Evolutionary conservation across 1,140 invertebrate species (phyloP), one percentile per base, ranked within the genome.

Genomic region (Lasioglossum baleicum): DNA sequence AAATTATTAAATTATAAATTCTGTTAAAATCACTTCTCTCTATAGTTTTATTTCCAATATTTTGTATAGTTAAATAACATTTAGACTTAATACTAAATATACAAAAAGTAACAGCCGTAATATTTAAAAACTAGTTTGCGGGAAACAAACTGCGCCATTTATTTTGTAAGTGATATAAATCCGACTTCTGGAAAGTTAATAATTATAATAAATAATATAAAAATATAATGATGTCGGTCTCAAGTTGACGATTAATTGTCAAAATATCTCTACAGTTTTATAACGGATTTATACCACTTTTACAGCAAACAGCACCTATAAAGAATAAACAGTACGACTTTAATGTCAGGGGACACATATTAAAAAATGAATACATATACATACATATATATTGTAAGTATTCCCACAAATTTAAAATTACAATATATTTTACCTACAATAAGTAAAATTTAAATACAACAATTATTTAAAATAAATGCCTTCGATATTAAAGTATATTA

Each of bases 381-480:
- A 26, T 26, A 26, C 64, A 44, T 40, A 22, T 60, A 5, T 67
- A 7, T 56, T 56, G 35, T 69, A n/a, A 68, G 20, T 66, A 76
- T 69, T 58, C 68, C 8, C 31, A 48, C 58, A 15, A 10, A 10
- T 69, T 69, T 17, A 58, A 8, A n/a, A n/a, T 71, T 58, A 7
- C 20, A 69, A 60, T 76, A 69, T 63, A 75, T 68, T 53, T 75
- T 67, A 67, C 17, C n/a, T n/a, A n/a, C 2, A 60, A 60, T 35
- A 60, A 44, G 22, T 7, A 60, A 40, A 69, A 60, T 76, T 65
- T 66, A 44, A 66, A 66, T 44, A 74, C 42, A n/a, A 76, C 58
- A 69, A 44, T 48, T 61, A 22, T 42, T 76, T 70, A 35, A 48
- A 63, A 71, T 71, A 51, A 76, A 70, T 48, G 66, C 7, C 60